Evolutionary conservation across 2,113 vertebrate species (phyloP).

Genomic region (Heterotilapia buettikoferi): DNA sequence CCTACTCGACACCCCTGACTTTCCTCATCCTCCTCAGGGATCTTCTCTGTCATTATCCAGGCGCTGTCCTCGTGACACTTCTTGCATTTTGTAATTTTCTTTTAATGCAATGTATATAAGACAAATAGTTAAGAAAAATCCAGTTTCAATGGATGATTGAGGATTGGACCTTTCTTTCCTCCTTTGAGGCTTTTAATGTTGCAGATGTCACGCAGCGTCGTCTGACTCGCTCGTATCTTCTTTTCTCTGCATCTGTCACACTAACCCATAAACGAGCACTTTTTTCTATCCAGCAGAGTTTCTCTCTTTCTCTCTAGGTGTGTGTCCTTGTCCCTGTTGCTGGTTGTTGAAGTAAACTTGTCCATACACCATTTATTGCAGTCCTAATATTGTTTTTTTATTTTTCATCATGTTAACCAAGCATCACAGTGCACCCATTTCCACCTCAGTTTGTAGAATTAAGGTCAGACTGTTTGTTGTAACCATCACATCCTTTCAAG

Average conservation of each 20-base stretch:
- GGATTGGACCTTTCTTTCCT: neutral
- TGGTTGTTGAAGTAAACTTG: neutral
- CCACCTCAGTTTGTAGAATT: constrained; percentile 14
- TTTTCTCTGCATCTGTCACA: neutral
- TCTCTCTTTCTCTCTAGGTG: neutral
- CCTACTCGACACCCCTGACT: constrained; percentile 8
- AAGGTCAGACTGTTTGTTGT: constrained; percentile 12
- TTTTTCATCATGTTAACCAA: constrained; percentile 33
- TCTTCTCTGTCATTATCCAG: neutral
- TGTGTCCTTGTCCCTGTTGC: neutral
- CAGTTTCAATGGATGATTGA: neutral
- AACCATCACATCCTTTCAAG: constrained; percentile 4
- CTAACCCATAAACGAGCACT: constrained; percentile 37
- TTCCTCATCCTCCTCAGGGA: neutral
- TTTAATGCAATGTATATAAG: neutral
- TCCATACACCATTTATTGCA: neutral
- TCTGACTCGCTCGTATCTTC: neutral
- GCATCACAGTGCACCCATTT: constrained; percentile 4
- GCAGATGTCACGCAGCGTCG: neutral
- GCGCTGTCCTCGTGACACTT: neutral
- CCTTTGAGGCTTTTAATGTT: neutral
- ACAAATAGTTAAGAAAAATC: neutral
- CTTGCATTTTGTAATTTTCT: neutral
- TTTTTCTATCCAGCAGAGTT: neutral
- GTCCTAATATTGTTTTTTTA: neutral